Percentiles rank a stretch among this genome's conserved stretches.
phyloP scores from a whole-genome alignment of 2,113 vertebrate genomes.

The Crotalus viridis region DNA sequence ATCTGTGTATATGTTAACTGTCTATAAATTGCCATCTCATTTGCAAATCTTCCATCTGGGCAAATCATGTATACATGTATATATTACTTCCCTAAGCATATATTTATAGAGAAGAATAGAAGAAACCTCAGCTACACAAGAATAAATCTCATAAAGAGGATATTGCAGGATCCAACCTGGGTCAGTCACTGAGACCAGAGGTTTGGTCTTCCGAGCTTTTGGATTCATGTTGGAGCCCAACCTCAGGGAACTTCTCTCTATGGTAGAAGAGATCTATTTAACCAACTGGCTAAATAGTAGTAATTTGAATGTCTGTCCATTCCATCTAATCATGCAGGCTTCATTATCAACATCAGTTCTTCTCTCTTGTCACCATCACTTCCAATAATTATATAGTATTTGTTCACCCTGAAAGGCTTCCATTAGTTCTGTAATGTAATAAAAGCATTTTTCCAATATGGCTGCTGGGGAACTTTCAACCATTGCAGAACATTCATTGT shows the following conservation, averaged over 20 bases:
- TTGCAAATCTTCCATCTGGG: not conserved
- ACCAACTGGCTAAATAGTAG: not conserved
- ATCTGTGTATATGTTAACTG: not conserved
- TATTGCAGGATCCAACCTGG: not conserved
- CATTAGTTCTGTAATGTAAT: not conserved
- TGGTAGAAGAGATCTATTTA: not conserved
- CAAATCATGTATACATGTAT: not conserved
- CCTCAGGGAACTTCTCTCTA: not conserved
- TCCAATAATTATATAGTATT: not conserved
- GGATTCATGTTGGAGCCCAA: not conserved
- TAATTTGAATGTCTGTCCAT: not conserved
- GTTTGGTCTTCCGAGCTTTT: not conserved
- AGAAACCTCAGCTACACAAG: not conserved
- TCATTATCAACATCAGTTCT: not conserved
- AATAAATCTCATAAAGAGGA: not conserved
- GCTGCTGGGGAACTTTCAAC: not conserved
- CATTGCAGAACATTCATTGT: not conserved
- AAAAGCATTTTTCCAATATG: not conserved
- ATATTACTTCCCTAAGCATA: not conserved
- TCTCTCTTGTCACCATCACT: not conserved
- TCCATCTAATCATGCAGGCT: not conserved
- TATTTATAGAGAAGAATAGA: not conserved
- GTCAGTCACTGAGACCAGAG: not conserved
- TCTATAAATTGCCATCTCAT: not conserved
- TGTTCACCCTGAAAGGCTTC: not conserved